A percentile compares a stretch with the other conserved stretches of the same genome.
Evolutionary conservation across 1,140 invertebrate species (phyloP).

Genomic region (Heliconius hewitsoni): DNA sequence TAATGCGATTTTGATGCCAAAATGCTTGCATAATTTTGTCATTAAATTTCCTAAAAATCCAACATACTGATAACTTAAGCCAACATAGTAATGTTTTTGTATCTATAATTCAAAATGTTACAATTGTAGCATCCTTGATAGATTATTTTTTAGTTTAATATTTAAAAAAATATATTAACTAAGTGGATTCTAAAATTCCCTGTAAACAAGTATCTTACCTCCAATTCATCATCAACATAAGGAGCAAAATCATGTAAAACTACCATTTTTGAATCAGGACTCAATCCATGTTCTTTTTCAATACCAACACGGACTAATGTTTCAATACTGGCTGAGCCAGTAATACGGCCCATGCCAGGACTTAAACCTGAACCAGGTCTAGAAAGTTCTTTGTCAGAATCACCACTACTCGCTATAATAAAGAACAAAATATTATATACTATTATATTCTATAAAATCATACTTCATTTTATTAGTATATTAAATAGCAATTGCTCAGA

Average conservation of each 20-base stretch:
- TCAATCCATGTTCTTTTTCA: conserved; percentile 95
- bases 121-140: no score
- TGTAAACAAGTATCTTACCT: conserved; percentile 80
- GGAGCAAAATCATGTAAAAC: conserved; percentile 97
- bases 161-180: no score
- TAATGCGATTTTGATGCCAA: no score
- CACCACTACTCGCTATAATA: conserved; percentile 79
- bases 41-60: no score
- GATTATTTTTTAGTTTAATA: no score
- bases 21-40: no score
- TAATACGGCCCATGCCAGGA: conserved; percentile 92
- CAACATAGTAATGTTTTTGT: no score
- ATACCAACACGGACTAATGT: conserved; percentile 96
- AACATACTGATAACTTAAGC: no score
- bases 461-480: background rate
- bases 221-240: conserved; percentile 96
- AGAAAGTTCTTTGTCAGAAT: conserved; percentile 88
- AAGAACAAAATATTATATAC: background rate
- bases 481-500: background rate
- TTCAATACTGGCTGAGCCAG: conserved; percentile 96
- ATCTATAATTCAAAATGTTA: no score
- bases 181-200: background rate
- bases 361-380: conserved; percentile 82
- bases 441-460: background rate
- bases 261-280: conserved; percentile 96